Conservation (phyloP, 2,888 invertebrate genomes). For the Chaitophorus viminalis region DNA sequence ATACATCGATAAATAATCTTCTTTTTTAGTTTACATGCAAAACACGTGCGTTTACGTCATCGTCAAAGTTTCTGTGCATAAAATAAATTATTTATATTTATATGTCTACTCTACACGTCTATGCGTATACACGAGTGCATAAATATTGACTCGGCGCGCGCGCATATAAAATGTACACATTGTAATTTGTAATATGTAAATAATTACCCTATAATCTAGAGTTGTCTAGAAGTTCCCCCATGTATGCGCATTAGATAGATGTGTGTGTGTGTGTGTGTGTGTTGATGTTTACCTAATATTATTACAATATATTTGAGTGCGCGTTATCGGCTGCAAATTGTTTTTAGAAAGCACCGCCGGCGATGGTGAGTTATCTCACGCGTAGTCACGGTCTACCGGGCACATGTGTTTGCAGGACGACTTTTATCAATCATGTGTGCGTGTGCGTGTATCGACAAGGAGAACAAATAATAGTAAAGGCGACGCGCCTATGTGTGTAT, state of each 20-base stretch:
- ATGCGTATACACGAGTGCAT: neutral
- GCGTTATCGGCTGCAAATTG: neutral
- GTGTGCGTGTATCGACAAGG: neutral
- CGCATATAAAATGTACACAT: neutral
- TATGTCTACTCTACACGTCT: neutral
- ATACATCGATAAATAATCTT: too few relatives aligned
- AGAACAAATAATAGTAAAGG: neutral
- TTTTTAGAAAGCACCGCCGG: constrained; percentile 4
- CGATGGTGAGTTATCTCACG: neutral
- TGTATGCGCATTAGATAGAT: too few relatives aligned
- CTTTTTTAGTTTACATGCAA: too few relatives aligned
- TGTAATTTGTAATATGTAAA: neutral
- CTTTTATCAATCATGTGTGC: constrained; percentile 8
- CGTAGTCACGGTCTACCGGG: constrained; percentile 14
- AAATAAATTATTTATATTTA: too few relatives aligned
- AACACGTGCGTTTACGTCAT: too few relatives aligned
- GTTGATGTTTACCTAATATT: neutral
- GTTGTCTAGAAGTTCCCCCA: neutral
- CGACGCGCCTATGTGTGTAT: too few relatives aligned
- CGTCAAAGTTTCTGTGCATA: too few relatives aligned
- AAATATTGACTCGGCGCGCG: neutral
- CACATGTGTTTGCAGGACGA: neutral
- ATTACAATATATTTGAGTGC: neutral
- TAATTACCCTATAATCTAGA: neutral
- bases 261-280: neutral